phyloP scores from a whole-genome alignment of 2,113 vertebrate genomes.

The Oxyura jamaicensis region DNA sequence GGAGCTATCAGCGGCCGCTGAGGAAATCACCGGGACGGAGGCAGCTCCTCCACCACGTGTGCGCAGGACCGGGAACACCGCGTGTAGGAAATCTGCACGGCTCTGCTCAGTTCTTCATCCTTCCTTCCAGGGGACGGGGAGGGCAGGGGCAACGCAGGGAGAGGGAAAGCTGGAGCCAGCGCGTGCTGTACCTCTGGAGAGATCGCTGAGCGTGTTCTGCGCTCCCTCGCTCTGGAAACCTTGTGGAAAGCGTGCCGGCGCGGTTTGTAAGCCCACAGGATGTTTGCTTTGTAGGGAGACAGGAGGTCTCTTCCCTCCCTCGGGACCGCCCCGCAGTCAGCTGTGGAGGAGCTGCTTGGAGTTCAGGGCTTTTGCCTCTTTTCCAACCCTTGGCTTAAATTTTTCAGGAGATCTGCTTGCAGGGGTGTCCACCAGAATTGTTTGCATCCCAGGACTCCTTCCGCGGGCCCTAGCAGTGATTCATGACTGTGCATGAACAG shows the following conservation, averaged over 20 bases:
- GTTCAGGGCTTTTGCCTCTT: not conserved
- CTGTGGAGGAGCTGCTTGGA: not conserved
- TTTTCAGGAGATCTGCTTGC: not conserved
- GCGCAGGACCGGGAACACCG: not conserved
- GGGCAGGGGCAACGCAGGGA: not conserved
- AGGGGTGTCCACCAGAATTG: not conserved
- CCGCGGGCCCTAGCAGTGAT: slow-evolving; percentile 22
- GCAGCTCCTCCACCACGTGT: not conserved
- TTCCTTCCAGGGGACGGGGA: not conserved
- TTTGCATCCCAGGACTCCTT: not conserved
- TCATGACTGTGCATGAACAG: not conserved
- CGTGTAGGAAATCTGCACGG: not conserved
- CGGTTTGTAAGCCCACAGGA: slow-evolving; percentile 43
- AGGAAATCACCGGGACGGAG: not conserved
- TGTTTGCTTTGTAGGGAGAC: slow-evolving; percentile 56
- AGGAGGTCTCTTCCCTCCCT: slow-evolving; percentile 13
- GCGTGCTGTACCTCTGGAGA: not conserved
- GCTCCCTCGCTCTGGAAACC: not conserved
- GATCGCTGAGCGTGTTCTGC: not conserved
- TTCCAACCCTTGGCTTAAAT: not conserved
- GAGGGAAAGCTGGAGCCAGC: not conserved
- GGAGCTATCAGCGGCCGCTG: not conserved
- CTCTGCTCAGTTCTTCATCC: not conserved
- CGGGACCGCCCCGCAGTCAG: rapidly evolving
- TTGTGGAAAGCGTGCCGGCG: not conserved